Evolutionary conservation across 2,113 vertebrate genomes (phyloP), one percentile per base, ranked within the genome.

Genomic region (Hemiprocne comata): DNA sequence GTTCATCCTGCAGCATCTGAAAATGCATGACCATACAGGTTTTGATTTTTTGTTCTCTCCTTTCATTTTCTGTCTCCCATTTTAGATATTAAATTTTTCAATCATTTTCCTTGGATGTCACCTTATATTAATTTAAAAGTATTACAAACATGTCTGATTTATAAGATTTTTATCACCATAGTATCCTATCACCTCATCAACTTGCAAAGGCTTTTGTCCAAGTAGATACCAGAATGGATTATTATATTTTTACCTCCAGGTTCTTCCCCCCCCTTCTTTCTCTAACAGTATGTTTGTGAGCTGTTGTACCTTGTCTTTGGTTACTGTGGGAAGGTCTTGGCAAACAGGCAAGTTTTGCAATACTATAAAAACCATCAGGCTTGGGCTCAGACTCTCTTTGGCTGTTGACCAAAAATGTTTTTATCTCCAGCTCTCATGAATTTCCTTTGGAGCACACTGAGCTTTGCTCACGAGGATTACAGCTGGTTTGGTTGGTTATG

Each of bases 341-440:
- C 75, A 91, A 82, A 67, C 33, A 61, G 38, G 28, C 72, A 90
- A 54, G 48, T 88, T 92, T 13, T 89, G 80, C 88, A 86, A 34
- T 25, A 26, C 70, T 75, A 34, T 17, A 48, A 78, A 94, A 96
- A 78, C n/a, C 85, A 61, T 23, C 13, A 6, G 29, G 48, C 33
- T 74, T 50, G 61, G 72, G 57, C 66, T 89, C 46, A 46, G 21
- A 17, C 46, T 46, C 34, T n/a, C 31, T 36, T 24, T 96, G 93
- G 94, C 92, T 50, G 44, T 61, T 84, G 65, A 67, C 83, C 65
- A 93, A 71, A 84, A 86, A 15, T 13, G n/a, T 29, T 90, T 90
- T 97, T 96, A 96, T 74, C 82, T 95, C 42, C 78, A 90, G 79
- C 51, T 86, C 87, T 80, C 94, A 88, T 2, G 0, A 94, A 80